Evolutionary conservation across 1,140 invertebrate genomes (phyloP), one percentile per base, ranked within the genome.

Genomic region (Samia ricini): DNA sequence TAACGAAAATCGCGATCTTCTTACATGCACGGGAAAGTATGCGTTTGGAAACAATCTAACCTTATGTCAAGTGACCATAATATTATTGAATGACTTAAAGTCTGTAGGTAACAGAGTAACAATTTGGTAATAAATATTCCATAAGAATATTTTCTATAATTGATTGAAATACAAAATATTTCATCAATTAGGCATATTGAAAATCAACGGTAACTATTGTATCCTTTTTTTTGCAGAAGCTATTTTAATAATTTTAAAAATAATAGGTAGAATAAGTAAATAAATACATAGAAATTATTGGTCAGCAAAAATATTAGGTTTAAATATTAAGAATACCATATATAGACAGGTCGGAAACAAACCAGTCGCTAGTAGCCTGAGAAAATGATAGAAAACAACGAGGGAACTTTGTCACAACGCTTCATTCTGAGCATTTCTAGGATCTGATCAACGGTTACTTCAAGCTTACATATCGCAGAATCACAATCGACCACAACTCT

Each of bases 361-460:
- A 85, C 83, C 72, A 81, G 85, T 87, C 70, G 63, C 68, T 66
- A 72, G 76, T 72, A 76, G 79, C 78, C 81, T 89, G 84, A 86
- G 85, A 86, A 88, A 85, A 77, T 84, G 73, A 71, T 75, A 66
- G 72, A 68, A 66, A 66, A 59, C 68, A 69, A 71, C 65, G 64
- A 71, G 71, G 71, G 68, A 81, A 72, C 74, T 83, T 81, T 79
- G 83, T 83, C 78, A 83, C 79, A 79, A 72, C 81, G 75, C 79
- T 79, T 71, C 69, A 76, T 76, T 79, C 72, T 74, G 72, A 74
- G 67, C 75, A 76, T 75, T 69, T 64, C 69, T 63, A 56, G 58
- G 62, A 74, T 66, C 61, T 66, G 69, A 71, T 77, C 72, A 77
- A 80, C 75, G 72, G 76, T 62, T 66, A 66, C 57, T 54, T 71